Conservation (phyloP, 1,140 invertebrate species). For the Ceratitis capitata region DNA sequence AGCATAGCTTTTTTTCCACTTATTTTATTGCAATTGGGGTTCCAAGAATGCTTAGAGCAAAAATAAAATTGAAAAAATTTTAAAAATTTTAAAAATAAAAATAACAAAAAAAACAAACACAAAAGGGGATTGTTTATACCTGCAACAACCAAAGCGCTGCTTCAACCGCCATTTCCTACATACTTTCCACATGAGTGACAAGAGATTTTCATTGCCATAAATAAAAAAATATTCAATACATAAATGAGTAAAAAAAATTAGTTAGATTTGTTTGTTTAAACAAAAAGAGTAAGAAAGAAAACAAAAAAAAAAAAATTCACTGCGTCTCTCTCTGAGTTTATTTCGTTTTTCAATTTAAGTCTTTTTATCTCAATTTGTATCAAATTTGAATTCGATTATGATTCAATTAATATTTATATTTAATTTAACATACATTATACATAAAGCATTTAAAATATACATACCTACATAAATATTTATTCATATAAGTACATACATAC, state of each 20-base stretch:
- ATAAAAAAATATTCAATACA: neutral
- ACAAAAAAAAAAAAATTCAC: constrained; percentile 15
- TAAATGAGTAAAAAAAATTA: neutral
- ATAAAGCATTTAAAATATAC: neutral
- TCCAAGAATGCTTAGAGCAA: neutral
- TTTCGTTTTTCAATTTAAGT: constrained; percentile 49
- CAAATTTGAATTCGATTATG: constrained; percentile 39
- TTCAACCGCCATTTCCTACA: constrained; percentile 48
- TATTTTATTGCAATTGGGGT: neutral
- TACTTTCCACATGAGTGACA: constrained; percentile 40
- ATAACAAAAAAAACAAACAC: neutral
- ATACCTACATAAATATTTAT: neutral
- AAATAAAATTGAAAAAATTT: neutral
- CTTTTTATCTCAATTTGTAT: constrained; percentile 49
- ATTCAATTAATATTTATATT: constrained; percentile 38
- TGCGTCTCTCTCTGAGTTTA: constrained; percentile 41
- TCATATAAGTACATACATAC: neutral
- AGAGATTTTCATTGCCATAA: constrained; percentile 11
- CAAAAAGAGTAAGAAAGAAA: too few relatives aligned
- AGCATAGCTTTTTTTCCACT: neutral
- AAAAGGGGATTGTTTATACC: constrained; percentile 44
- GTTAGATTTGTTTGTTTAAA: neutral
- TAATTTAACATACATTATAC: constrained; percentile 15
- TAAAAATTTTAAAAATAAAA: neutral
- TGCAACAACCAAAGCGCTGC: constrained; percentile 63